Evolutionary conservation across 2,113 vertebrate species (phyloP), one percentile per base, ranked within the genome.

Genomic region (Cottus gobio): DNA sequence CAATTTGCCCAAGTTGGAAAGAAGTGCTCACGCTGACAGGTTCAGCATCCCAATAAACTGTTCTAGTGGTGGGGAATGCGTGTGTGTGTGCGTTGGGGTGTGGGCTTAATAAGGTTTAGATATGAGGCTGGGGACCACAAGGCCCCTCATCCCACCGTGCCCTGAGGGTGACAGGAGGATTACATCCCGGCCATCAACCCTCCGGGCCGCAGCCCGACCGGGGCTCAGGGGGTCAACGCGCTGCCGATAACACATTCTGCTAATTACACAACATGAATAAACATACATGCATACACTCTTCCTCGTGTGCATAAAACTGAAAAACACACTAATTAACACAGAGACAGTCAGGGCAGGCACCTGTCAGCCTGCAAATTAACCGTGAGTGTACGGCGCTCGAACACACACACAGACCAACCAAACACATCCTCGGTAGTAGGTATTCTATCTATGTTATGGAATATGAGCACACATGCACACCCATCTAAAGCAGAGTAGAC

Each of bases 251-350:
- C 77, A 72, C 65, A 62, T 74, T 79, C 74, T 34, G 60, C 91
- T 93, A 93, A 91, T 93, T 91, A 92, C 75, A 81, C 65, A 62
- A 68, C 83, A 91, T 87, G 90, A 92, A 93, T 90, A 94, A 89
- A 93, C 80, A 93, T 90, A 71, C 73, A 28, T 83, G 50, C 36
- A 85, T 63, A 62, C 72, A 39, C 62, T 70, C 16, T 58, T 83
- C 75, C 70, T 71, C 30, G 34, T n/a, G 28, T 71, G 61, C 66
- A 84, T 39, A 67, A 65, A 80, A 60, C 18, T 65, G 76, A 85
- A 85, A 88, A 87, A 83, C 76, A 83, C 57, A 77, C 80, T 85
- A 85, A 91, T 91, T 86, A 87, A 78, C 71, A 74, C 7, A 1
- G 7, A 72, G 80, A 30, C 78, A 50, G 71, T 73, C 24, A 4